A percentile compares a stretch with the other conserved stretches of the same genome.
Conservation (phyloP, 1,140 invertebrate genomes). For the Aphidius gifuensis region DNA sequence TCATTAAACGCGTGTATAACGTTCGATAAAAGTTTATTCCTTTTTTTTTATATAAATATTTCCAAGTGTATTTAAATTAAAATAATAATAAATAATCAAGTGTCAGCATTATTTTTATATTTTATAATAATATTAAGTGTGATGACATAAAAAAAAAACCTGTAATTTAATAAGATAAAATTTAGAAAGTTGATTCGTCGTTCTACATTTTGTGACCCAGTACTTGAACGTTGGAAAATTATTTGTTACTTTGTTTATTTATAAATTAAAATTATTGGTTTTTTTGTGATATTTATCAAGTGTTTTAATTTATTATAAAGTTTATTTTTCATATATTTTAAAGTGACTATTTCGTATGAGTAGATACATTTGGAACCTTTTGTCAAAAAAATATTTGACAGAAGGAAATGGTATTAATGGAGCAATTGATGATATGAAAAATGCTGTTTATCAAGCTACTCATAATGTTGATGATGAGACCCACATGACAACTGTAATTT, state of each 20-base stretch:
- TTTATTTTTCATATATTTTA: background rate
- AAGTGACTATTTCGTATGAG: slow-evolving; percentile 2
- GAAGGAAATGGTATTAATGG: background rate
- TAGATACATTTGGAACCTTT: slow-evolving; percentile 2
- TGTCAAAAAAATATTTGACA: slow-evolving; percentile 1
- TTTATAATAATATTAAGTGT: too few species aligned
- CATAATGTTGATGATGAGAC: slow-evolving; percentile 37
- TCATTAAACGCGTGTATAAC: too few species aligned
- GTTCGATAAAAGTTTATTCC: too few species aligned
- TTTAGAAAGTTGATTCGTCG: too few species aligned
- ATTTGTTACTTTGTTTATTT: background rate
- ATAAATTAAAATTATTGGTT: background rate
- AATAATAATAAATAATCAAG: too few species aligned
- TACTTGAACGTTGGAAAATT: background rate
- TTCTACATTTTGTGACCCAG: too few species aligned
- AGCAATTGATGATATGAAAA: slow-evolving; percentile 18
- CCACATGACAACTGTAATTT: slow-evolving; percentile 48
- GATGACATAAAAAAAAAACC: too few species aligned
- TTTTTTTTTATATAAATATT: too few species aligned
- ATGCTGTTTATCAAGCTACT: slow-evolving; percentile 24
- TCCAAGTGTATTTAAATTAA: too few species aligned
- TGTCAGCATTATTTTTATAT: too few species aligned
- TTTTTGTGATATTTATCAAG: background rate
- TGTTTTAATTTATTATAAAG: background rate
- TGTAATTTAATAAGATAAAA: too few species aligned